Base-by-base conservation (phyloP, 2,797 vertebrate species). In the Poeciliopsis gracilis region DNA sequence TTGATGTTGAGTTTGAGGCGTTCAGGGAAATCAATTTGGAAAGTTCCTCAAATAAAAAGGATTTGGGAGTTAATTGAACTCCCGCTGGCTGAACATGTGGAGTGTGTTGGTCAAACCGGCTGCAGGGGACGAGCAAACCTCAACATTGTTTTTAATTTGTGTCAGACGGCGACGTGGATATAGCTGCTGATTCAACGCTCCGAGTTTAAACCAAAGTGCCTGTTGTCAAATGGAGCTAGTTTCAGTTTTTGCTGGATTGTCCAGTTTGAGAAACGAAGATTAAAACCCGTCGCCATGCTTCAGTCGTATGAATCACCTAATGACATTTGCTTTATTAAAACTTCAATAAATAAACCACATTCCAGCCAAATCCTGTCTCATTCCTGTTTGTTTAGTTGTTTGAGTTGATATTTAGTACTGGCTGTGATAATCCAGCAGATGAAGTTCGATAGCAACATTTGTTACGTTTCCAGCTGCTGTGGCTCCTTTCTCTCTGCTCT, bases 41-140 rank as follows among this genome's bases (percentile, higher is more conserved):
- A 79, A 77, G 83, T 87, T 89, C 86, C 91, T 91, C 88, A 90
- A 92, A 93, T 94, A 82, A 93, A 69, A 94, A 92, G 36, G 86
- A 92, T 92, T 88, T 72, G 80, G 79, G 91, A 93, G 94, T 94
- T 84, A 95, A 94, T 90, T 93, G 86, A 88, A 87, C 85, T 89
- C 87, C 82, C 78, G 41, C 79, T 89, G 77, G 91, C 90, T 90
- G 87, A 90, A 85, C 83, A 83, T 63, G 75, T 90, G 63, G 85
- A 92, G 88, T 86, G 88, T 85, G 84, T 84, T 79, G 79, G 87
- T 76, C 77, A 81, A 87, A 79, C 76, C 84, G 82, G 91, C 92
- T 88, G 79, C 67, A 77, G 86, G 90, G 82, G 83, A 76, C 43
- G 82, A 88, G 76, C n/a, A 1, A 83, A 82, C 79, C 79, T 79